Evolutionary conservation across 2,797 vertebrate genomes (phyloP).

Genomic region (Luscinia luscinia): DNA sequence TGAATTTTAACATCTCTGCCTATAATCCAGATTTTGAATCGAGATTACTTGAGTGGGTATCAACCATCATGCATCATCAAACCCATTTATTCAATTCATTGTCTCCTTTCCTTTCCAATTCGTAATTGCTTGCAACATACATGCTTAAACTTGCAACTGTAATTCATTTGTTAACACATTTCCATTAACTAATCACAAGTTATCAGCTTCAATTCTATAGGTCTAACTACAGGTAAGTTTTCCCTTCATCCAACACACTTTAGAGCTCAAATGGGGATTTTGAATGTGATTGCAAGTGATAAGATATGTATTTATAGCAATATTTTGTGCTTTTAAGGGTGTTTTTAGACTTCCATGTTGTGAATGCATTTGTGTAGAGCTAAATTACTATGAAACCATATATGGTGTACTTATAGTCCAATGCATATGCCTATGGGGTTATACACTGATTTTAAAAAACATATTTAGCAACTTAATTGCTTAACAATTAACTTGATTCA

Average conservation of each 20-base stretch:
- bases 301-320: not conserved
- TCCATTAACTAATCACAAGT: constrained; percentile 34
- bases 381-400: not conserved
- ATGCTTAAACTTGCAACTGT: not conserved
- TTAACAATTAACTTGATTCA: not conserved
- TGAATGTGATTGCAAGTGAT: not conserved
- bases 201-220: not conserved
- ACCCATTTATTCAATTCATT: not conserved
- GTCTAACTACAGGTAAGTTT: constrained; percentile 8
- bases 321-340: not conserved
- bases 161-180: constrained; percentile 34
- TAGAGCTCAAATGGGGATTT: not conserved
- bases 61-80: not conserved
- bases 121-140: not conserved
- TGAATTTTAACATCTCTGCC: not conserved
- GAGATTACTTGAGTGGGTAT: not conserved
- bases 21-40: not conserved
- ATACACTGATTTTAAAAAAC: not conserved
- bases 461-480: not conserved
- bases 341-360: not conserved
- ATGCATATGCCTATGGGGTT: not conserved
- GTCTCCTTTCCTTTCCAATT: not conserved
- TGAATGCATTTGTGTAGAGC: not conserved
- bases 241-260: not conserved
- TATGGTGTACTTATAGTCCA: not conserved